Percentiles rank a stretch among this genome's conserved stretches.
These are phyloP conservation scores for Cerceris rybyensis DNA, from an alignment of 2,888 invertebrate genomes.

Conservation along the genomic window DNA sequence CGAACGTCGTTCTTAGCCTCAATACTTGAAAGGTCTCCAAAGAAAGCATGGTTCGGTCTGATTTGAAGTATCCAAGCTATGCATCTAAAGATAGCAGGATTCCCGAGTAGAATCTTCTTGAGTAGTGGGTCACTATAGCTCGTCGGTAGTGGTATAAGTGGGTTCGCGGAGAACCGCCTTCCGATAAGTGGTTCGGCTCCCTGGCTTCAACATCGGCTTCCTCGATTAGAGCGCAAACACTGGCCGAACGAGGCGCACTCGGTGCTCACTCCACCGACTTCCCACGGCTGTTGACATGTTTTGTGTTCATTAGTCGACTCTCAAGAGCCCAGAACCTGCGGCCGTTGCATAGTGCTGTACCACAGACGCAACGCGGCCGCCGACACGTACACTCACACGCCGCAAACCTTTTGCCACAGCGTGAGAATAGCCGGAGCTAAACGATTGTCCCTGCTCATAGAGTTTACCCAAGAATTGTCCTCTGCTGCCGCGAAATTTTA, in stretches of 20 bases:
- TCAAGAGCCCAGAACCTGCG: conserved; percentile 61
- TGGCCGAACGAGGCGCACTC: conserved; percentile 47
- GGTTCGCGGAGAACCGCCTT: conserved; percentile 41
- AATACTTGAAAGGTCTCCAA: not conserved
- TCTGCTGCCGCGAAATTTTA: conserved; percentile 24
- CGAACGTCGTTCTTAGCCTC: too few species aligned
- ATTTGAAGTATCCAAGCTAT: not conserved
- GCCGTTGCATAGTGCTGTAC: conserved; percentile 55
- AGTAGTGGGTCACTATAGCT: not conserved
- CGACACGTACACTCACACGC: conserved; percentile 31
- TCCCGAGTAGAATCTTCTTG: conserved; percentile 6
- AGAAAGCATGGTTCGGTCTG: not conserved
- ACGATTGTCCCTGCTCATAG: conserved; percentile 38
- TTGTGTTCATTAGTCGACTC: conserved; percentile 80
- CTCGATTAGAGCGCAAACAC: conserved; percentile 60
- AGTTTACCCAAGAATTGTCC: conserved; percentile 22
- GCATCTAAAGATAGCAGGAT: conserved; percentile 1
- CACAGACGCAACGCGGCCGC: conserved; percentile 13
- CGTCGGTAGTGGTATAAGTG: conserved; percentile 27
- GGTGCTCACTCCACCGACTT: conserved; percentile 68
- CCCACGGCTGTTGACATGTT: conserved; percentile 81
- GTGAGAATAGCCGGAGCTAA: conserved; percentile 67
- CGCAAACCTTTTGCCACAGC: conserved; percentile 69
- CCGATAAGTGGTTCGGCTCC: conserved; percentile 44
- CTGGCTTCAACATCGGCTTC: conserved; percentile 41